phyloP scores from a whole-genome alignment of 1,140 invertebrate genomes.

The Phymorhynchus buccinoides region DNA sequence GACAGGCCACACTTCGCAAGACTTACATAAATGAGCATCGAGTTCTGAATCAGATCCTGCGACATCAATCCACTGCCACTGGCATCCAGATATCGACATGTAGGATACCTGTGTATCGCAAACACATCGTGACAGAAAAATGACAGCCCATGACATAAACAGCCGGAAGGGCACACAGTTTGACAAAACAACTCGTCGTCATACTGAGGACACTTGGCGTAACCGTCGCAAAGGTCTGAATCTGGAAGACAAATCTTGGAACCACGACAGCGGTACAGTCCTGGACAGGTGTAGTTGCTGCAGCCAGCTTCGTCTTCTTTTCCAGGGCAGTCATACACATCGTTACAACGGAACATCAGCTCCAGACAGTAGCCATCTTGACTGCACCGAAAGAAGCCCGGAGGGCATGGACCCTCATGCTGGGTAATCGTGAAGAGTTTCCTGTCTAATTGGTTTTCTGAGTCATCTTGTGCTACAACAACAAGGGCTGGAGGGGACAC shows the following conservation, averaged over 20 bases:
- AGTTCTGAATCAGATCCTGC: not conserved
- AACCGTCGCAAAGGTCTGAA: too few relatives aligned
- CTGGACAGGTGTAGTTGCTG: not conserved
- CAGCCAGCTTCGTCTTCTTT: not conserved
- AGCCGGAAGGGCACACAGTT: too few relatives aligned
- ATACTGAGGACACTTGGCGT: not conserved
- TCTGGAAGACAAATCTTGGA: too few relatives aligned
- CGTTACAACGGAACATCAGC: not conserved
- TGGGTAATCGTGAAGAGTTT: too few relatives aligned
- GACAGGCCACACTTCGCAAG: not conserved
- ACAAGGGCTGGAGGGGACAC: too few relatives aligned
- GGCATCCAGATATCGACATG: not conserved
- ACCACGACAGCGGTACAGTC: not conserved
- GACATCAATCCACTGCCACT: not conserved
- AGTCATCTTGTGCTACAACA: too few relatives aligned
- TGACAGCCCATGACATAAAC: not conserved
- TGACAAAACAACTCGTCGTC: conserved; percentile 11
- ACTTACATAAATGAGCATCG: not conserved
- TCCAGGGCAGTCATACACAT: too few relatives aligned
- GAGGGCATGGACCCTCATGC: too few relatives aligned
- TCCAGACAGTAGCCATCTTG: not conserved
- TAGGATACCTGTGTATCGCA: not conserved
- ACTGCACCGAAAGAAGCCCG: too few relatives aligned
- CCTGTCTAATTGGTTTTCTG: too few relatives aligned
- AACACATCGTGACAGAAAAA: not conserved